These are phyloP conservation scores for Manis pentadactyla DNA, from an alignment of 2,797 vertebrate genomes.

Conservation along the genomic window DNA sequence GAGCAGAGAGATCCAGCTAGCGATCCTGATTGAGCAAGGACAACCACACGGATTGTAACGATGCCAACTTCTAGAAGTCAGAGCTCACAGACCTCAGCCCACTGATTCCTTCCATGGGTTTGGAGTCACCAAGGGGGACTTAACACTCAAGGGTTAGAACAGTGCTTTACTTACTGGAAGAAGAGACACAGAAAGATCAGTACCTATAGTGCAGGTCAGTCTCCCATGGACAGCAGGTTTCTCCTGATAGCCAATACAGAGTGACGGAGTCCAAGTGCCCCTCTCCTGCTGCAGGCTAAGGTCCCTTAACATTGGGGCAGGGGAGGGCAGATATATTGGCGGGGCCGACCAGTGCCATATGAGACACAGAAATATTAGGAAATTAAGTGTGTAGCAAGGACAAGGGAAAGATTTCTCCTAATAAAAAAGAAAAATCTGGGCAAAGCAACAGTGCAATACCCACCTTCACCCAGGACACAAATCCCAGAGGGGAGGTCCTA, in stretches of 20 bases:
- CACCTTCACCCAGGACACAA: background rate
- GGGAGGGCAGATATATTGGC: background rate
- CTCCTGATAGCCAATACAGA: background rate
- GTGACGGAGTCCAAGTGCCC: background rate
- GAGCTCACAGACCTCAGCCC: background rate
- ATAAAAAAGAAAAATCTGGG: background rate
- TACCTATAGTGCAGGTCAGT: background rate
- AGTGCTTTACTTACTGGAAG: background rate
- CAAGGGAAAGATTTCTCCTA: background rate
- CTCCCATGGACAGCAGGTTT: background rate
- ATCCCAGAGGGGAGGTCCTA: background rate
- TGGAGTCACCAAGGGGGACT: background rate
- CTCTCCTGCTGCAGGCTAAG: background rate
- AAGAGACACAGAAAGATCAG: background rate
- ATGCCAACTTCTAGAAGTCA: background rate
- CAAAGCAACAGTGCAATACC: background rate
- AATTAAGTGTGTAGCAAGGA: background rate
- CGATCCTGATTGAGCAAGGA: background rate
- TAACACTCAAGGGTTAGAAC: background rate
- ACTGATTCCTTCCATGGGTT: background rate
- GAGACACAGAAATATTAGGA: background rate
- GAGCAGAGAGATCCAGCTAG: background rate
- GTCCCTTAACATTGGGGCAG: background rate
- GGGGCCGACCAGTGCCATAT: background rate
- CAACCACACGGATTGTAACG: background rate